Percentiles rank a stretch among this genome's conserved stretches.
Evolutionary conservation across 2,113 vertebrate genomes (phyloP).

Genomic region (Fulmarus glacialis): DNA sequence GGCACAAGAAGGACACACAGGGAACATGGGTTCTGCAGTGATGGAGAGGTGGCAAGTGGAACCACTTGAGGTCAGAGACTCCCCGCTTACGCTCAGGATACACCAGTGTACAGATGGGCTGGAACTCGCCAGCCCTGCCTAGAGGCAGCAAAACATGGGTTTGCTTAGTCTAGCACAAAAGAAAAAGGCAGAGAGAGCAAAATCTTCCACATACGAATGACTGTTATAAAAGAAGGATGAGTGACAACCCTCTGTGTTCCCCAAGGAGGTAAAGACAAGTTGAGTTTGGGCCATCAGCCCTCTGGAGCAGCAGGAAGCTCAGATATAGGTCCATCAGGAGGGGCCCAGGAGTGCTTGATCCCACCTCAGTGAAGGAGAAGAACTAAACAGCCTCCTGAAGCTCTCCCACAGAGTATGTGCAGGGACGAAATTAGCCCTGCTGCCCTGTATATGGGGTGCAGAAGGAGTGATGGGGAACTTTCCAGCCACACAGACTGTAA

Average conservation of each 20-base stretch:
- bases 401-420: background rate
- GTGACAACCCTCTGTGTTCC: background rate
- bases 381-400: background rate
- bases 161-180: background rate
- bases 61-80: background rate
- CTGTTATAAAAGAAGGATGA: background rate
- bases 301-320: background rate
- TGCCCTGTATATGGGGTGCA: background rate
- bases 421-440: background rate
- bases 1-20: background rate
- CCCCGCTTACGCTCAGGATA: rapidly evolving
- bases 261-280: rapidly evolving
- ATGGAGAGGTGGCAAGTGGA: background rate
- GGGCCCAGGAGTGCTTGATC: background rate
- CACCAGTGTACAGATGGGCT: background rate
- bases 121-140: background rate
- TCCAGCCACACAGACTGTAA: background rate
- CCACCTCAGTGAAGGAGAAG: background rate
- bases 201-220: background rate
- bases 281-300: background rate
- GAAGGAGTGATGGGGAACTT: background rate
- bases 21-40: background rate
- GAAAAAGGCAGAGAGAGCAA: background rate
- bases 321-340: background rate
- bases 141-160: background rate